Conservation (phyloP, 2,113 vertebrate genomes). For the Athene cunicularia region DNA sequence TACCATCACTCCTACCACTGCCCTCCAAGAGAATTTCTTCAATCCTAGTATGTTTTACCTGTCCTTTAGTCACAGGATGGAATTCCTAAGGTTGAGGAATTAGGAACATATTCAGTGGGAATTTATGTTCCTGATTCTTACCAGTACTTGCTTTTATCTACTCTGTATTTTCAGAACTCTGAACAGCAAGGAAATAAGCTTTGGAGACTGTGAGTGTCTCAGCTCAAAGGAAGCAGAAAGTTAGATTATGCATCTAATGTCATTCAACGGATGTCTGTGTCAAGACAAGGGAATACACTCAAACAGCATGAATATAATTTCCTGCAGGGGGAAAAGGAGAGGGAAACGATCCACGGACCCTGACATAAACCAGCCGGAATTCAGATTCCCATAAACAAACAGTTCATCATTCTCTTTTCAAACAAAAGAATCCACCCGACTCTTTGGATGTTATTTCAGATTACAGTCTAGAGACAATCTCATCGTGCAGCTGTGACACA, state of each 20-base stretch:
- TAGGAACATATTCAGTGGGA: background rate
- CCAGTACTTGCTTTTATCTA: background rate
- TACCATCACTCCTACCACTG: background rate
- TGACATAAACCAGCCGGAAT: background rate
- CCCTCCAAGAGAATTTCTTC: background rate
- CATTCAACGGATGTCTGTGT: background rate
- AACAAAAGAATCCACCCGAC: background rate
- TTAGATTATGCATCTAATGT: background rate
- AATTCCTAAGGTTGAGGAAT: background rate
- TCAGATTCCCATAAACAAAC: background rate
- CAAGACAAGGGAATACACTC: background rate
- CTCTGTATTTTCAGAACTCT: background rate
- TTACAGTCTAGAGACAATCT: background rate
- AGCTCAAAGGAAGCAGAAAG: background rate
- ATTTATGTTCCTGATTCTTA: background rate
- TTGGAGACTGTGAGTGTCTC: background rate
- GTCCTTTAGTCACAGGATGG: background rate
- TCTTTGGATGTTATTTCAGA: background rate
- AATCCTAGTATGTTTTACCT: background rate
- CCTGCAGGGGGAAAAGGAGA: background rate
- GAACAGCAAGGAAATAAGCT: background rate
- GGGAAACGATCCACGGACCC: background rate
- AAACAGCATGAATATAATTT: background rate
- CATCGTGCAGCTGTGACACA: background rate
- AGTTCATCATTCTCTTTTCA: background rate